Base-by-base conservation (phyloP, 92 coral and sea anemone species). In the Porites lobata region DNA sequence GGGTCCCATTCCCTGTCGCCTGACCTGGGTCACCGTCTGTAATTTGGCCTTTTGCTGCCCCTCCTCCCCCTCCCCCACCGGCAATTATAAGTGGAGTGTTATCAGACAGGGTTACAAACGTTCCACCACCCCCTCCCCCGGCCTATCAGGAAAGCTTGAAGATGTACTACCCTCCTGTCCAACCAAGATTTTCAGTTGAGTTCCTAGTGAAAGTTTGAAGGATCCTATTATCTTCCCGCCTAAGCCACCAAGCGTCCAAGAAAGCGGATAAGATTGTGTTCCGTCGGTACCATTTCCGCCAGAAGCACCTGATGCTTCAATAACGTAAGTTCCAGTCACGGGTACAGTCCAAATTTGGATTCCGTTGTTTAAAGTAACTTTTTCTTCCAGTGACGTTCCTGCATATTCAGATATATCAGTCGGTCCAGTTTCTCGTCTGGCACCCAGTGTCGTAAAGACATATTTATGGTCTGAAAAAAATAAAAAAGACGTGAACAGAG, bases 121-220 rank as follows among this genome's bases (percentile, higher is more conserved):
- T 87, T 11, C 99, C 99, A 8, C 99, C 99, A 43, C 99, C 99
- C 53, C 99, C 99, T 47, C 98, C 98, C 81, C 99, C 99, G 94
- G 89, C 18, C 63, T 13, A 13, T 91, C 87, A 21, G 29, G 18
- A 65, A 84, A 68, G 1, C 1, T 22, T 9, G 21, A 50, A 38
- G 67, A 18, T 29, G 68, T 47, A 20, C 15, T 65, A 13, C 96
- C 99, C 78, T 86, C 67, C 58, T 96, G 99, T 3, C 99, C 99
- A 10, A 96, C 94, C n/a, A 96, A 86, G 26, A 96, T 90, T 85
- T 92, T 91, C 22, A 96, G 79, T 61, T 68, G 24, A 0, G 83
- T 64, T 13, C 91, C 91, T 17, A 67, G 51, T 0, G 7, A 18
- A 32, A 96, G 86, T 9, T 17, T 14, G 75, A 96, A 96, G 26